Base-by-base conservation (phyloP, 2,797 vertebrate genomes). In the Lagorchestes hirsutus region DNA sequence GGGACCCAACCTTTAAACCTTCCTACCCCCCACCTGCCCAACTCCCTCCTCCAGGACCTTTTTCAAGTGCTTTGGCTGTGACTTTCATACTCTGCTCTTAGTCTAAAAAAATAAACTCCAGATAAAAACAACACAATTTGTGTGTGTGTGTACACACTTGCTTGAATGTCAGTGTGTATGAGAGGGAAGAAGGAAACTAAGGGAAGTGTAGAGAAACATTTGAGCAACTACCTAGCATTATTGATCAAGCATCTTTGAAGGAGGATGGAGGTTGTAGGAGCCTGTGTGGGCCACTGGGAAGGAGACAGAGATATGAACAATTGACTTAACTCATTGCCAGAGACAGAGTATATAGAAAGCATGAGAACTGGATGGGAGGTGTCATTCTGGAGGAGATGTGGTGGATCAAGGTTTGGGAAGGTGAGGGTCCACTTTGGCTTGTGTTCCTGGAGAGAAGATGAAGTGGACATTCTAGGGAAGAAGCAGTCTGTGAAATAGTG, bases 51-150 rank as follows among this genome's bases (percentile, higher is more conserved):
- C 94, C 97, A 93, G 97, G 98, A 97, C 97, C 97, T 98, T 98
- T 98, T 98, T 97, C 98, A 98, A 98, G 98, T 98, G 98, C 98
- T 98, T 99, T 98, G 98, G 98, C 99, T 99, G 98, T 98, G 98
- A 98, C 98, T 99, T 99, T 99, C 98, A 98, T 99, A 99, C 98
- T 98, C 98, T 98, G 98, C 99, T 99, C 98, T 99, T 99, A 99
- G 98, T 99, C 98, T 99, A 98, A 98, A 98, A 97, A 98, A 97
- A 97, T 97, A 98, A 98, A 98, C 97, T 98, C 98, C 98, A 98
- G 98, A 98, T 93, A 96, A 97, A 98, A 97, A 98, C 97, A 96
- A 40, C 31, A 0, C 0, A 24, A 90, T 18, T 93, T 91, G 34
- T 94, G 55, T 93, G 94, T 67, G 93, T 6, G 13, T 74, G 67